These are phyloP conservation scores for Megaleporinus macrocephalus DNA, from an alignment of 2,113 vertebrate genomes.

Conservation along the genomic window DNA sequence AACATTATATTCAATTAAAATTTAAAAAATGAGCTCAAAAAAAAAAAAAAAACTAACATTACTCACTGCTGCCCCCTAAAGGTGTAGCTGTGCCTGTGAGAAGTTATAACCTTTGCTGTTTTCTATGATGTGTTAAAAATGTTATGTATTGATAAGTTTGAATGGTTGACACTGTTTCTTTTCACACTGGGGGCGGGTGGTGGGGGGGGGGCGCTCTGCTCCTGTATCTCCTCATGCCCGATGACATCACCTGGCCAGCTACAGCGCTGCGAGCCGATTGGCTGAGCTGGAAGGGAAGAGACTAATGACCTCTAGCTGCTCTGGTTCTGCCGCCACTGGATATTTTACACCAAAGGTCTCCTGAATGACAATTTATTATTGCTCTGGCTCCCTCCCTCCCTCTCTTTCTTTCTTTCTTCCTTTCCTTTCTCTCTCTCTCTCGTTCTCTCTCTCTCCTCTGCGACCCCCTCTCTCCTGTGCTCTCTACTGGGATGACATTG, in stretches of 20 bases:
- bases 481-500: slow-evolving; percentile 63
- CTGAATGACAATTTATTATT: slow-evolving; percentile 72
- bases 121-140: too few relatives aligned
- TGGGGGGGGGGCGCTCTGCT: background rate
- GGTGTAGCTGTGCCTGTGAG: too few relatives aligned
- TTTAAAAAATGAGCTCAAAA: background rate
- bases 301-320: slow-evolving; percentile 51
- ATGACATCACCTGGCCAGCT: slow-evolving; percentile 24
- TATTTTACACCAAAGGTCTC: slow-evolving; percentile 72
- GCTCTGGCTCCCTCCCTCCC: slow-evolving; percentile 41
- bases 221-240: background rate
- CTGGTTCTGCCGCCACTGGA: slow-evolving; percentile 60
- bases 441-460: slow-evolving; percentile 25
- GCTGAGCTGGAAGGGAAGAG: background rate
- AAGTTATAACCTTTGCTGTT: too few relatives aligned
- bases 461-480: slow-evolving; percentile 31
- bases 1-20: too few relatives aligned
- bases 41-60: background rate
- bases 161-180: background rate
- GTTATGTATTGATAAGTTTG: too few relatives aligned
- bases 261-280: background rate
- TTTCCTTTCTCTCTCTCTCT: slow-evolving; percentile 20
- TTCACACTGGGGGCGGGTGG: too few relatives aligned
- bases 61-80: too few relatives aligned
- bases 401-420: slow-evolving; percentile 32